Evolutionary conservation across 2,888 invertebrate genomes (phyloP).

Genomic region (Lobophora halterata): DNA sequence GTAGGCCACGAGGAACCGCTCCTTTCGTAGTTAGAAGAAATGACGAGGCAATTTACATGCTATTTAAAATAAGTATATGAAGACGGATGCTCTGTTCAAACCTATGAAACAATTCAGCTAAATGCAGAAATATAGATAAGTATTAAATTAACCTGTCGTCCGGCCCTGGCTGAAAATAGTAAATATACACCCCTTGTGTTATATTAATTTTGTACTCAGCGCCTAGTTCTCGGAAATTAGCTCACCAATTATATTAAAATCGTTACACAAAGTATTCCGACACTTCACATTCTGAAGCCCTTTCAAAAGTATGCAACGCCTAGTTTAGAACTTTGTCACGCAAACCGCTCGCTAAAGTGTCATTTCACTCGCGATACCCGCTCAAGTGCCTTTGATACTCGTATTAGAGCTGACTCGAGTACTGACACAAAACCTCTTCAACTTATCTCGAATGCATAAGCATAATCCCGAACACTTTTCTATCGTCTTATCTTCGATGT

Average conservation of each 20-base stretch:
- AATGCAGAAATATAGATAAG: no score
- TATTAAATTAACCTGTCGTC: no score
- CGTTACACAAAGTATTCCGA: constrained; percentile 7
- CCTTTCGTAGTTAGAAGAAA: constrained; percentile 2
- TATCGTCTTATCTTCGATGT: constrained; percentile 19
- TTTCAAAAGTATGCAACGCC: constrained; percentile 15
- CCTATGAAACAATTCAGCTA: no score
- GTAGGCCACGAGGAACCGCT: constrained; percentile 10
- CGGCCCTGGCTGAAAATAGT: no score
- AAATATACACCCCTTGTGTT: no score
- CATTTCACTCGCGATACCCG: constrained; percentile 17
- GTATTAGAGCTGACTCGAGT: constrained; percentile 14
- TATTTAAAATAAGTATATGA: constrained; percentile 2
- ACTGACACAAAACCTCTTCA: constrained; percentile 20
- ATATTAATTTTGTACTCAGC: no score
- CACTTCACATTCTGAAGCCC: constrained; percentile 3
- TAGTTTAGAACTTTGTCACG: constrained; percentile 12
- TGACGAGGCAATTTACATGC: neutral
- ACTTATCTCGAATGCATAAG: constrained; percentile 25
- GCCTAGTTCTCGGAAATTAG: constrained; percentile 6
- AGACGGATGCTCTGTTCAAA: no score
- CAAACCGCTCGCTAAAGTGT: constrained; percentile 17
- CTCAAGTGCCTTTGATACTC: constrained; percentile 20
- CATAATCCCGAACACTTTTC: constrained; percentile 19
- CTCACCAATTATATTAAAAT: constrained; percentile 2